Percentiles rank a stretch among this genome's conserved stretches.
phyloP scores from a whole-genome alignment of 2,797 vertebrate genomes.

The Pogonophryne albipinna region DNA sequence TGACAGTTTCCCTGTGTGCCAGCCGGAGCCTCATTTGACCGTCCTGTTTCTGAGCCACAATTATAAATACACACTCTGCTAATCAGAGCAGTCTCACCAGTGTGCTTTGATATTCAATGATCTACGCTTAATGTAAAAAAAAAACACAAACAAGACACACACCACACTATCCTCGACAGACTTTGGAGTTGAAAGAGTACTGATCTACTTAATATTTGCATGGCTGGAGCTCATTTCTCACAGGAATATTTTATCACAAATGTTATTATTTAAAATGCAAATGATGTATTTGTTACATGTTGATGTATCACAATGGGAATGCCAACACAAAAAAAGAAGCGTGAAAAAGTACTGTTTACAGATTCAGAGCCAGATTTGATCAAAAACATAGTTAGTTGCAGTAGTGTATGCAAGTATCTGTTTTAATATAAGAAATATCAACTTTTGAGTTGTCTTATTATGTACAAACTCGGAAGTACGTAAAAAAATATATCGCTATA shows the following conservation, averaged over 20 bases:
- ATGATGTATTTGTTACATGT: constrained; percentile 56
- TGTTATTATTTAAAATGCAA: constrained; percentile 53
- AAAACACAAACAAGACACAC: constrained; percentile 50
- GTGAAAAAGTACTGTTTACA: not conserved
- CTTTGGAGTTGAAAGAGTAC: constrained; percentile 52
- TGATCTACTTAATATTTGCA: constrained; percentile 58
- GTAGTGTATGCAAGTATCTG: not conserved
- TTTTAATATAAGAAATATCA: constrained; percentile 10
- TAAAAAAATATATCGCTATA: not conserved
- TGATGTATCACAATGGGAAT: constrained; percentile 21
- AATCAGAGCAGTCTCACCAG: constrained; percentile 45
- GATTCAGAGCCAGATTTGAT: constrained; percentile 1
- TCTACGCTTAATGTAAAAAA: constrained; percentile 45
- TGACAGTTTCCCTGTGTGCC: constrained; percentile 43
- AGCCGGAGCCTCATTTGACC: constrained; percentile 47
- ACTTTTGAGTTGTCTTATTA: constrained; percentile 4
- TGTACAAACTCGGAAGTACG: not conserved
- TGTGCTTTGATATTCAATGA: constrained; percentile 54
- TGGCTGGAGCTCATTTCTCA: constrained; percentile 46
- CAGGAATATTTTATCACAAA: constrained; percentile 58
- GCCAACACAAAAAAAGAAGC: constrained; percentile 15
- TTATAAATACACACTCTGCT: constrained; percentile 66
- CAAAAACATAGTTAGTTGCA: constrained; percentile 5
- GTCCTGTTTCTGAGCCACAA: constrained; percentile 60
- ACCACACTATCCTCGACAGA: constrained; percentile 47